Evolutionary conservation across 2,797 vertebrate species (phyloP).

Genomic region (Limnodromus scolopaceus): DNA sequence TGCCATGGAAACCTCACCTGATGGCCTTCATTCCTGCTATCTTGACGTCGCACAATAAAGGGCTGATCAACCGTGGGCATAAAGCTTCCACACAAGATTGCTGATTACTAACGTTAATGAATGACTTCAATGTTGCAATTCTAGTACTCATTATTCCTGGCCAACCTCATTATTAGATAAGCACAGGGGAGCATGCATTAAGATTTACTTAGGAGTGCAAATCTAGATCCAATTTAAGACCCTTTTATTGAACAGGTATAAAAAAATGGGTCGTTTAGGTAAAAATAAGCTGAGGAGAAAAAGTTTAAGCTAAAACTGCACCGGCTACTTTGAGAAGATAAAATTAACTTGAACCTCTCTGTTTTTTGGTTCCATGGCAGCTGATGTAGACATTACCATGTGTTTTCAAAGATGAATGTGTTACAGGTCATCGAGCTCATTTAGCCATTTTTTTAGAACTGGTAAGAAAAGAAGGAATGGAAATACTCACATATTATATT

Average conservation of each 20-base stretch:
- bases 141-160: slow-evolving; percentile 33
- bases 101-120: slow-evolving; percentile 71
- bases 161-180: slow-evolving; percentile 71
- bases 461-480: neutral
- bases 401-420: neutral
- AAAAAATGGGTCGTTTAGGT: slow-evolving; percentile 27
- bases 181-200: slow-evolving; percentile 47
- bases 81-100: slow-evolving; percentile 55
- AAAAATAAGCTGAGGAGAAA: slow-evolving; percentile 16
- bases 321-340: slow-evolving; percentile 3
- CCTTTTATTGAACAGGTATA: slow-evolving; percentile 10
- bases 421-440: neutral
- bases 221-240: slow-evolving; percentile 51
- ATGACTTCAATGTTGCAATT: slow-evolving; percentile 53
- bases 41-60: slow-evolving; percentile 4
- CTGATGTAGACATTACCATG: neutral
- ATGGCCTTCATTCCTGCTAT: slow-evolving; percentile 56
- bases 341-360: neutral
- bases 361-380: neutral
- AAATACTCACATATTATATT: slow-evolving; percentile 23
- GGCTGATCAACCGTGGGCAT: slow-evolving; percentile 19
- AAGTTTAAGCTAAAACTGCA: slow-evolving; percentile 20
- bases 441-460: neutral
- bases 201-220: slow-evolving; percentile 60
- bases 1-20: slow-evolving; percentile 78